Percentiles rank a stretch among this genome's conserved stretches.
These are phyloP conservation scores for Allophyes oxyacanthae DNA, from an alignment of 2,888 invertebrate species.

Conservation along the genomic window DNA sequence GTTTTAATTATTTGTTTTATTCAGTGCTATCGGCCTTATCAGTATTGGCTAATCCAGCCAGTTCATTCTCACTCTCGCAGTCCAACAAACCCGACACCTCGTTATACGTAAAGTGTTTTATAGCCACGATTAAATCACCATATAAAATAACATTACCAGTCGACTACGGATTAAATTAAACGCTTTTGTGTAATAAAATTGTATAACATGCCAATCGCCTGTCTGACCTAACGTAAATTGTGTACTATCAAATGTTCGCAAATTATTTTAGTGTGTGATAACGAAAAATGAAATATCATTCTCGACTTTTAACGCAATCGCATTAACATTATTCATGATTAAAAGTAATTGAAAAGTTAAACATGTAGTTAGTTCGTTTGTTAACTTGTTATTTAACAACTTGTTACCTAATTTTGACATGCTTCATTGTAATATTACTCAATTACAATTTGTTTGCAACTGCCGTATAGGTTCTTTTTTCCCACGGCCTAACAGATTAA, in stretches of 20 bases:
- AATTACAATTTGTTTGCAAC: conserved; percentile 33
- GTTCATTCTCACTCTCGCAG: conserved; percentile 46
- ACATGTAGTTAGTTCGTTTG: conserved; percentile 31
- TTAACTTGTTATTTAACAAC: conserved; percentile 27
- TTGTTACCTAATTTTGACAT: conserved; percentile 30
- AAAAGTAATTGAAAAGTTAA: conserved; percentile 41
- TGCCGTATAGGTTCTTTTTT: conserved; percentile 44
- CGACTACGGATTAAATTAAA: conserved; percentile 65
- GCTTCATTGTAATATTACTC: conserved; percentile 29
- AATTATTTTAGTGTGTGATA: conserved; percentile 30
- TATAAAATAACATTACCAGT: conserved; percentile 65
- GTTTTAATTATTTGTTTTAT: conserved; percentile 64
- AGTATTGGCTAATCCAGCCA: conserved; percentile 33
- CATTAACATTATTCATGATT: conserved; percentile 34
- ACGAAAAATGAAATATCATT: conserved; percentile 33
- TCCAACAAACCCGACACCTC: conserved; percentile 39
- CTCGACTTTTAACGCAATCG: conserved; percentile 30
- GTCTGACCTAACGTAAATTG: conserved; percentile 43
- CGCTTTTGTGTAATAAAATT: conserved; percentile 65
- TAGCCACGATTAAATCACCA: conserved; percentile 64
- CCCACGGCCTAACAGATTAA: conserved; percentile 60
- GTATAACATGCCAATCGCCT: conserved; percentile 55
- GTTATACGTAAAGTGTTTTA: conserved; percentile 50
- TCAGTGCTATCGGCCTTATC: conserved; percentile 59
- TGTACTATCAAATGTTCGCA: conserved; percentile 29